Base-by-base conservation (phyloP, 2,888 invertebrate genomes). In the Cremastobaeus sp. region DNA sequence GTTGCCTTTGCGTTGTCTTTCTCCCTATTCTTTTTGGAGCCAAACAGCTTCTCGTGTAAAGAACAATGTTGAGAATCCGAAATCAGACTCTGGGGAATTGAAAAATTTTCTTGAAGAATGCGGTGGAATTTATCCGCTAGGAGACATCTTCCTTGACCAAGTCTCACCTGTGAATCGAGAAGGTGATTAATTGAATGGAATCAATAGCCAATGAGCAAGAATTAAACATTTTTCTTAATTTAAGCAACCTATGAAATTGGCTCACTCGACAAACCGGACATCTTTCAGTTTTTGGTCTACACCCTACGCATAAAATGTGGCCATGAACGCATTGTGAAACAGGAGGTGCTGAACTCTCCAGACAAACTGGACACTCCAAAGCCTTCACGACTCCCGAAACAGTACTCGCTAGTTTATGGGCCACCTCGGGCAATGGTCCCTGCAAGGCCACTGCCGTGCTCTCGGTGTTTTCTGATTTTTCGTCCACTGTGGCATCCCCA, bases 251-350 rank as follows among this genome's bases (percentile, higher is more conserved):
- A n/a, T n/a, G n/a, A n/a, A n/a, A n/a, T n/a, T n/a, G n/a, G n/a
- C 66, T 71, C 48, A 90, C 90, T 77, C 92, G 89, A 85, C 92
- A 92, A 2, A 91, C 89, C 50, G 92, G 92, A 83, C 92, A 92
- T 32, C 89, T 85, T 64, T 88, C 80, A 34, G 91, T 89, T 25
- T 90, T 90, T 43, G 88, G 86, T 78, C 91, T 90, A 81, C 92
- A 92, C 17, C 88, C 88, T 39, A 84, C 86, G 85, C 92, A 92
- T 78, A 92, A 89, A 30, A 92, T 89, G 84, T 92, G 92, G 0
- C 92, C 92, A 81, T 91, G 90, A 5, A 90, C 90, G 83, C 92
- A 92, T 85, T 92, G 92, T 68, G 90, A 88, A 76, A 92, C 90
- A 17, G 92, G 92, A 50, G 92, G 90, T 81, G 89, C 89, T 86